A percentile compares a stretch with the other conserved stretches of the same genome.
Evolutionary conservation across 2,797 vertebrate genomes (phyloP).

Genomic region (Pseudopleuronectes americanus): DNA sequence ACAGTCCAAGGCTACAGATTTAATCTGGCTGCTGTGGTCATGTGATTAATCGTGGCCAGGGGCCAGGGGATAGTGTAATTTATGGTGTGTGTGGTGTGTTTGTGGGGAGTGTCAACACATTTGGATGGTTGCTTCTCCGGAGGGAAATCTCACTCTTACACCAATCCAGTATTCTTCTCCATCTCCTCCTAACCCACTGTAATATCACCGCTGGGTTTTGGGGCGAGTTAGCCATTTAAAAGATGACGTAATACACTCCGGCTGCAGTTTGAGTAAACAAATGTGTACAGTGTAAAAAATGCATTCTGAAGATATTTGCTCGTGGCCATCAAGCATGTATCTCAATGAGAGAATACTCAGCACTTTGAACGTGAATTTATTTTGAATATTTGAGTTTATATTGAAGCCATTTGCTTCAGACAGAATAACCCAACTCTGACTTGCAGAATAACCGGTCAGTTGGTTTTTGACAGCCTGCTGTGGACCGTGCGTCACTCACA

Average conservation of each 20-base stretch:
- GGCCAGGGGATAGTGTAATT: constrained; percentile 82
- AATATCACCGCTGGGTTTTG: constrained; percentile 46
- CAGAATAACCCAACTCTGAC: background rate
- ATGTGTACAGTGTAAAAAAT: constrained; percentile 3
- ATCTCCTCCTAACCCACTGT: constrained; percentile 30
- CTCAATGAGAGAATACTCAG: too few species aligned
- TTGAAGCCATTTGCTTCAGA: constrained; percentile 14
- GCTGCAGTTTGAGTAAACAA: constrained; percentile 6
- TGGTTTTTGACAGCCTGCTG: constrained; percentile 29
- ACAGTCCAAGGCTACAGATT: constrained; percentile 82
- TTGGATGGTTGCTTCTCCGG: constrained; percentile 78
- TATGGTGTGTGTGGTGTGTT: constrained; percentile 53
- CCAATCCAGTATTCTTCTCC: constrained; percentile 71
- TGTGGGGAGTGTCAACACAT: constrained; percentile 73
- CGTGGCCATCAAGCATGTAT: constrained; percentile 1
- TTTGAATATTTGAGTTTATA: constrained; percentile 14
- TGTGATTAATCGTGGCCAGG: constrained; percentile 81
- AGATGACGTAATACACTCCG: constrained; percentile 31
- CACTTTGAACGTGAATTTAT: background rate
- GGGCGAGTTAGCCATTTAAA: constrained; percentile 34
- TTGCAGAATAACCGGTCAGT: background rate
- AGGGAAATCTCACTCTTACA: constrained; percentile 82
- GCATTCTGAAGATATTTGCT: constrained; percentile 1
- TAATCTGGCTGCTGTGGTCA: constrained; percentile 83
- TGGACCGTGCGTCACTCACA: constrained; percentile 52